Percentiles rank a stretch among this genome's conserved stretches.
These are phyloP conservation scores for Eubasilissa regina DNA, from an alignment of 1,140 invertebrate species.

Conservation along the genomic window DNA sequence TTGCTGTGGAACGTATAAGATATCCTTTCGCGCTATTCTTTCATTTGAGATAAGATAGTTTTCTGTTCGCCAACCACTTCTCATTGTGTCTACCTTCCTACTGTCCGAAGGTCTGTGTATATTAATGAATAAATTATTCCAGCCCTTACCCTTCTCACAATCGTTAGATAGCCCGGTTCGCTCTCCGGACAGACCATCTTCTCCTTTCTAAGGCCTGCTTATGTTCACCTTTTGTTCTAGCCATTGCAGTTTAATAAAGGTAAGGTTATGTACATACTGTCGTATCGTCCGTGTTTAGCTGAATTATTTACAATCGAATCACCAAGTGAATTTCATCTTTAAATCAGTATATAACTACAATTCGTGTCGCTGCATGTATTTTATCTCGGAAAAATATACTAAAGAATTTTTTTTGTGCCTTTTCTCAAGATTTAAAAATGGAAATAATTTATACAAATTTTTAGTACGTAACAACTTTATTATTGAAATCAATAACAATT, in stretches of 20 bases:
- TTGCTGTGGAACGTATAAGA: too few relatives aligned
- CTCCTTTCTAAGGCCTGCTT: conserved; percentile 6
- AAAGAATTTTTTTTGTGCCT: too few relatives aligned
- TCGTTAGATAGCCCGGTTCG: conserved; percentile 8
- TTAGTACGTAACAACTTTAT: too few relatives aligned
- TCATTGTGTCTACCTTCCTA: background rate
- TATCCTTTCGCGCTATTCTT: too few relatives aligned
- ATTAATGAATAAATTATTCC: conserved; percentile 29
- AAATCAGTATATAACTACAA: too few relatives aligned
- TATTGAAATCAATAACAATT: too few relatives aligned
- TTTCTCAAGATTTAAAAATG: too few relatives aligned
- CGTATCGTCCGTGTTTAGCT: background rate
- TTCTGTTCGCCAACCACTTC: background rate
- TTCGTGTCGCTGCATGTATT: too few relatives aligned
- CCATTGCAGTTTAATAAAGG: conserved; percentile 29
- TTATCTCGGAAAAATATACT: too few relatives aligned
- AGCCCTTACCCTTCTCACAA: conserved; percentile 8
- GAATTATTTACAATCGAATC: background rate
- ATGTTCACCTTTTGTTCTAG: background rate
- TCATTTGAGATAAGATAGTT: conserved; percentile 2
- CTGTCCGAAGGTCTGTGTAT: conserved; percentile 4
- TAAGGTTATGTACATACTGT: background rate
- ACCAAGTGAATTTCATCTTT: background rate
- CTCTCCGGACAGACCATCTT: background rate
- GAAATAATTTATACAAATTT: too few relatives aligned